Evolutionary conservation across 2,113 vertebrate species (phyloP).

Genomic region (Fukomys damarensis): DNA sequence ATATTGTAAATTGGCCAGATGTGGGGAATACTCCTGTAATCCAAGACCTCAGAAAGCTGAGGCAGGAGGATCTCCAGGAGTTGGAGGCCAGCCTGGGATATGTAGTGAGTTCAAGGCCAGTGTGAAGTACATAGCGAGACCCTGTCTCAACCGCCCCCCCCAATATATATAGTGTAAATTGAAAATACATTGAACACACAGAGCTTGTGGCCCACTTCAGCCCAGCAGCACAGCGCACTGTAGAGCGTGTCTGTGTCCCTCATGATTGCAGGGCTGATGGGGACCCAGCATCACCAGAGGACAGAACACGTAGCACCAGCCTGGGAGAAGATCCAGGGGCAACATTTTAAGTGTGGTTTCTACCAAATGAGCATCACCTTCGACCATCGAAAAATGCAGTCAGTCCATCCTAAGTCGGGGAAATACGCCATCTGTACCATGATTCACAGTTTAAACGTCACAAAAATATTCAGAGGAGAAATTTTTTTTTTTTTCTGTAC

Average conservation of each 20-base stretch:
- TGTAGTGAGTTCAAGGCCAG: neutral
- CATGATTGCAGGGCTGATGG: too few relatives aligned
- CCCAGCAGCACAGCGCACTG: neutral
- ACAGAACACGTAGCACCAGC: neutral
- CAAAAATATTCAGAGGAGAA: neutral
- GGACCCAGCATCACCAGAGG: neutral
- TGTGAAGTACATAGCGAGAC: neutral
- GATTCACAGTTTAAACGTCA: constrained; percentile 9
- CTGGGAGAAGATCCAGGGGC: neutral
- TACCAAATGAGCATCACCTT: neutral
- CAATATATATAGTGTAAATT: too few relatives aligned
- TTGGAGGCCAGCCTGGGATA: neutral
- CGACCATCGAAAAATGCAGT: neutral
- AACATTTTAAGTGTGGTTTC: neutral
- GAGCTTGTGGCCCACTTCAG: too few relatives aligned
- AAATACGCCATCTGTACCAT: neutral
- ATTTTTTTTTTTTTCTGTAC: neutral
- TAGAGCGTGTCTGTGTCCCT: neutral
- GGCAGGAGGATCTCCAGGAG: neutral
- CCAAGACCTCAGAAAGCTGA: neutral
- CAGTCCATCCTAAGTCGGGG: neutral
- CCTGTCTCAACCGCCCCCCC: neutral
- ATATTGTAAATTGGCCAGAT: neutral
- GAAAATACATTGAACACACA: neutral
- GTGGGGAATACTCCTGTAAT: neutral